Percentiles rank a stretch among this genome's conserved stretches.
Evolutionary conservation across 2,797 vertebrate species (phyloP).

Genomic region (Triplophysa yarkandensis): DNA sequence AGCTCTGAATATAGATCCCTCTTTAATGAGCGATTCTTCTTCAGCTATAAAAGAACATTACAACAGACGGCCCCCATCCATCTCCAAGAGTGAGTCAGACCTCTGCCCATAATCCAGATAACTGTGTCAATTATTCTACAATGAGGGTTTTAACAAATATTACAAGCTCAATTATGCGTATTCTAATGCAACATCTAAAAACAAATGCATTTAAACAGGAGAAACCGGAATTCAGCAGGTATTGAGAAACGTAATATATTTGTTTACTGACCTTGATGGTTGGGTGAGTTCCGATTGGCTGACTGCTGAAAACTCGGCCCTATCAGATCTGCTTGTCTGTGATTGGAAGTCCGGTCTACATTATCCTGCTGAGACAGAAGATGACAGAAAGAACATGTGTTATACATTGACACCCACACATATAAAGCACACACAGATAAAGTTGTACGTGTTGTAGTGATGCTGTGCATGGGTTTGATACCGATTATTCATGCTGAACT

Average conservation of each 20-base stretch:
- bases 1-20: slow-evolving; percentile 69
- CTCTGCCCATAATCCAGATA: slow-evolving; percentile 23
- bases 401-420: background rate
- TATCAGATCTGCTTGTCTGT: slow-evolving; percentile 78
- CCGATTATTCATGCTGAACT: no score
- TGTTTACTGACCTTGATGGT: slow-evolving; percentile 83
- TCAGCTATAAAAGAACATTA: slow-evolving; percentile 24
- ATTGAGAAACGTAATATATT: slow-evolving; percentile 11
- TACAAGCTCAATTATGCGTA: background rate
- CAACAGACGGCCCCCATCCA: slow-evolving; percentile 21
- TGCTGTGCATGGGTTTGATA: no score
- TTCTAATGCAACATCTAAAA: background rate
- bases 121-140: background rate
- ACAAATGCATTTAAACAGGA: background rate
- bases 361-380: slow-evolving; percentile 82
- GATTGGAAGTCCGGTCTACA: slow-evolving; percentile 83
- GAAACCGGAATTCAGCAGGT: no score
- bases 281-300: slow-evolving; percentile 76
- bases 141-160: background rate
- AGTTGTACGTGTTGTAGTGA: no score
- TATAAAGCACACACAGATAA: background rate
- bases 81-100: slow-evolving; percentile 7
- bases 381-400: background rate
- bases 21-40: slow-evolving; percentile 60
- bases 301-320: slow-evolving; percentile 79